Conservation (phyloP, 2,113 vertebrate species). For the Osmerus eperlanus region DNA sequence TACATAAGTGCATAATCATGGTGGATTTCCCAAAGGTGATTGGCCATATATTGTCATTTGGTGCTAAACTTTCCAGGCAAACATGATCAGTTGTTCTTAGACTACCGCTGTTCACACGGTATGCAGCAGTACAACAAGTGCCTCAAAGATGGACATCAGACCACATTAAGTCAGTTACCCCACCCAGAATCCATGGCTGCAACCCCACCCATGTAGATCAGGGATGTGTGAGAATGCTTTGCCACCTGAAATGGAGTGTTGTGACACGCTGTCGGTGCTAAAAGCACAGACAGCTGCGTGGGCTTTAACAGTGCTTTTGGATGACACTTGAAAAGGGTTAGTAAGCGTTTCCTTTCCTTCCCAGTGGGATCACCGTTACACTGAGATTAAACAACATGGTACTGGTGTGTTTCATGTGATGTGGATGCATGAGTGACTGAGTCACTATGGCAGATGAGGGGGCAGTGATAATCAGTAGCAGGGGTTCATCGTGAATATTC, state of each 20-base stretch:
- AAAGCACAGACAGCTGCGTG: slow-evolving; percentile 52
- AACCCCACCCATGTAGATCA: slow-evolving; percentile 40
- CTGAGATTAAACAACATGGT: no score
- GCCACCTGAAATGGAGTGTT: slow-evolving; percentile 59
- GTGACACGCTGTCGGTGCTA: slow-evolving; percentile 65
- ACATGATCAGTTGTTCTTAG: background rate
- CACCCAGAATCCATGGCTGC: slow-evolving; percentile 7
- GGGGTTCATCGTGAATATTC: no score
- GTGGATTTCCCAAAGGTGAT: background rate
- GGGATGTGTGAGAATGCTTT: slow-evolving; percentile 60
- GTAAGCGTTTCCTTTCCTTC: slow-evolving; percentile 10
- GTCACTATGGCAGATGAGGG: no score
- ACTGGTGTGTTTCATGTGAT: background rate
- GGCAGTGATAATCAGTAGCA: no score
- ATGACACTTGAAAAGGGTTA: slow-evolving; percentile 38
- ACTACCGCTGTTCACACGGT: background rate
- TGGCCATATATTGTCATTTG: background rate
- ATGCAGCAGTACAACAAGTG: background rate
- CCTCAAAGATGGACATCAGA: slow-evolving; percentile 13
- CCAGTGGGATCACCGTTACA: background rate
- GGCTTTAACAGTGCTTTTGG: slow-evolving; percentile 33
- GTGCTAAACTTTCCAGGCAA: background rate
- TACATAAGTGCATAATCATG: background rate
- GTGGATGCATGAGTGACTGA: background rate
- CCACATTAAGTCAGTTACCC: slow-evolving; percentile 38